These are phyloP conservation scores for Euglossa dilemma DNA, from an alignment of 1,140 invertebrate species.

Conservation along the genomic window DNA sequence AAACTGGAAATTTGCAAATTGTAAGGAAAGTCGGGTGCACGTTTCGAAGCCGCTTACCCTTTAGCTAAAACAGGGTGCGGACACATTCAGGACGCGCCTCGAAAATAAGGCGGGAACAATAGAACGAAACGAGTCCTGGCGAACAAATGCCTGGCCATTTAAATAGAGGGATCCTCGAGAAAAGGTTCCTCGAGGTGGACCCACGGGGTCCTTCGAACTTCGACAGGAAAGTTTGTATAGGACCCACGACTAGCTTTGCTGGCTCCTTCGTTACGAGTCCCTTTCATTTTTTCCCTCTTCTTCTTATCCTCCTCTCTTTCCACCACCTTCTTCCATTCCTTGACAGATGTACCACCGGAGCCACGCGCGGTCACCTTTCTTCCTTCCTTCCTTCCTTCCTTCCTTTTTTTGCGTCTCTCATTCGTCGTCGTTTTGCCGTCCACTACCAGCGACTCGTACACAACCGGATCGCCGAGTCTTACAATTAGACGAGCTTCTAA, in stretches of 20 bases:
- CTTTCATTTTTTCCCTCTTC: conserved; percentile 42
- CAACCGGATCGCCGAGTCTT: conserved; percentile 51
- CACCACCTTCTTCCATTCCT: conserved; percentile 29
- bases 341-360: conserved; percentile 64
- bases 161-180: conserved; percentile 66
- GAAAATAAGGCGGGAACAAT: conserved; percentile 77
- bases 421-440: neutral
- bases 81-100: conserved; percentile 68
- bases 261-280: conserved; percentile 48
- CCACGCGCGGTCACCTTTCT: conserved; percentile 57
- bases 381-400: no score
- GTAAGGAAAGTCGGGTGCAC: conserved; percentile 40
- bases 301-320: conserved; percentile 1
- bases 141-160: conserved; percentile 72
- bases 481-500: conserved; percentile 63
- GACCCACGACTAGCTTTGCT: conserved; percentile 53
- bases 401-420: conserved; percentile 12
- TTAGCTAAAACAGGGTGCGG: conserved; percentile 32
- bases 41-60: conserved; percentile 41
- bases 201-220: conserved; percentile 55
- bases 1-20: conserved; percentile 67
- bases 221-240: conserved; percentile 70
- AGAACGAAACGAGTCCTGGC: conserved; percentile 64
- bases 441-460: conserved; percentile 29
- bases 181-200: conserved; percentile 59